Conservation (phyloP, 92 coral and sea anemone genomes). For the Chrysogorgia sp. region DNA sequence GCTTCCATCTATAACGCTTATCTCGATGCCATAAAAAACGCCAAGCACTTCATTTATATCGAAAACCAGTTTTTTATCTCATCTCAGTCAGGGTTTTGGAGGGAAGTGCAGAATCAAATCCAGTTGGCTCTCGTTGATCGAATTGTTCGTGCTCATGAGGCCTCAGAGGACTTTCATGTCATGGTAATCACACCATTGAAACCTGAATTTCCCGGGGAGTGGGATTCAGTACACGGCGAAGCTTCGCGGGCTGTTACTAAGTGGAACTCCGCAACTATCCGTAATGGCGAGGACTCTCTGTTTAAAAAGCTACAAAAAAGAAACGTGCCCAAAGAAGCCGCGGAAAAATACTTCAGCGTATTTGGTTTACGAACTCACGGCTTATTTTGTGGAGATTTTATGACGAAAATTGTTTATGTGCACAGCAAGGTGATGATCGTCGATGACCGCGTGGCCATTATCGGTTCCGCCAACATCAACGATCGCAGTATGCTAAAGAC, state of each 20-base stretch:
- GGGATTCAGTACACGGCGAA: constrained; percentile 50
- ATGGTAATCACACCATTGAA: constrained; percentile 57
- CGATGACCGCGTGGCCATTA: constrained; percentile 62
- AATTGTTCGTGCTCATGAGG: constrained; percentile 48
- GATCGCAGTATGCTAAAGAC: constrained; percentile 61
- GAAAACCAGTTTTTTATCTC: constrained; percentile 58
- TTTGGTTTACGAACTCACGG: constrained; percentile 49
- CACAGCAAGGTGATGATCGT: constrained; percentile 68
- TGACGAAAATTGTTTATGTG: constrained; percentile 60
- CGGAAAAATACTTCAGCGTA: constrained; percentile 44
- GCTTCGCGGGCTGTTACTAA: constrained; percentile 51
- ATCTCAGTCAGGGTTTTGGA: constrained; percentile 43
- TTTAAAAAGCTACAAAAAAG: constrained; percentile 45
- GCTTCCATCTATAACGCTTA: constrained; percentile 55
- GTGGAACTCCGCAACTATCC: constrained; percentile 56
- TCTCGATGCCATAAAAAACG: constrained; percentile 50
- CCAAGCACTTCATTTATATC: constrained; percentile 56
- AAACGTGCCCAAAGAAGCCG: constrained; percentile 26
- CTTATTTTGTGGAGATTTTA: constrained; percentile 28
- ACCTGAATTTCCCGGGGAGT: constrained; percentile 60
- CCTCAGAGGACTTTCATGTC: constrained; percentile 47
- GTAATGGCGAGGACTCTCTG: constrained; percentile 42
- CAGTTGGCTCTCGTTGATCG: constrained; percentile 53
- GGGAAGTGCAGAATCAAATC: constrained; percentile 50
- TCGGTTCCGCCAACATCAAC: constrained; percentile 65